phyloP scores from a whole-genome alignment of 2,797 vertebrate genomes.

The Danio kyathit region DNA sequence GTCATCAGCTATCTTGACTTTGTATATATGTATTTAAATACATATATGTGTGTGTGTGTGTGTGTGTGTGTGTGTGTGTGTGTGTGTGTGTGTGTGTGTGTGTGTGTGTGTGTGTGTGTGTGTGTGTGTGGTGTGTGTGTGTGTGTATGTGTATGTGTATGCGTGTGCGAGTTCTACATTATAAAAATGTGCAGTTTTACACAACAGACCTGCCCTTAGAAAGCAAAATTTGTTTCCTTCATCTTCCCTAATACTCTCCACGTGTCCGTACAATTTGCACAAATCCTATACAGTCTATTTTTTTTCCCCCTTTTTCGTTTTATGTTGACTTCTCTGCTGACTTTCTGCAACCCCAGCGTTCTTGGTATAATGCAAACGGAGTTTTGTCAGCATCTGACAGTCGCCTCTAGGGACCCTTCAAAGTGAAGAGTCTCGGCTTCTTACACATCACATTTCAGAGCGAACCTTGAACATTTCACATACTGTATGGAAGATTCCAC shows the following conservation, averaged over 20 bases:
- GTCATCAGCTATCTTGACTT: too few relatives aligned
- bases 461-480: constrained; percentile 44
- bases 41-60: too few relatives aligned
- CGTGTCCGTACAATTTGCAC: constrained; percentile 60
- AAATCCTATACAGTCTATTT: constrained; percentile 58
- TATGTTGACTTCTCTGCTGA: constrained; percentile 71
- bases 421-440: constrained; percentile 58
- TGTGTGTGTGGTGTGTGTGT: too few relatives aligned
- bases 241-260: constrained; percentile 46
- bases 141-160: too few relatives aligned
- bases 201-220: constrained; percentile 18
- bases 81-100: too few relatives aligned
- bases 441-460: constrained; percentile 55
- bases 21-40: too few relatives aligned
- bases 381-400: constrained; percentile 64
- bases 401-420: constrained; percentile 61
- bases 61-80: too few relatives aligned
- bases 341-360: constrained; percentile 73
- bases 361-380: constrained; percentile 63
- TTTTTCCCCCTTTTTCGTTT: constrained; percentile 65
- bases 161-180: too few relatives aligned
- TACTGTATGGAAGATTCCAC: constrained; percentile 41
- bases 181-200: constrained; percentile 6
- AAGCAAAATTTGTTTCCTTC: constrained; percentile 10
- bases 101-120: too few relatives aligned